These are phyloP conservation scores for Sphaerophoria taeniata DNA, from an alignment of 2,888 invertebrate genomes.

Conservation along the genomic window DNA sequence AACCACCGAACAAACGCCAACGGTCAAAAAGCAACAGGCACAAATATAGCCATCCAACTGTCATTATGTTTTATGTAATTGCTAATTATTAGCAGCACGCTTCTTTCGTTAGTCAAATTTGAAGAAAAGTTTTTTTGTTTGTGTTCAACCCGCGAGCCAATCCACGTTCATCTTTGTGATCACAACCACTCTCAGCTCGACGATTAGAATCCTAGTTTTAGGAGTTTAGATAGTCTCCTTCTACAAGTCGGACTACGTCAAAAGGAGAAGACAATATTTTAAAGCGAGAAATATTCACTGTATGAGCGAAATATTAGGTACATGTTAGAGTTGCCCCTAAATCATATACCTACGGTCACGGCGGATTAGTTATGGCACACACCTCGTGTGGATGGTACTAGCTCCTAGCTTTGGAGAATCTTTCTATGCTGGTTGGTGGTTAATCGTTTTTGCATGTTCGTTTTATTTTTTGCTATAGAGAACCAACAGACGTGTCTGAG, in stretches of 20 bases:
- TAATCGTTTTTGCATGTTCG: too few species aligned
- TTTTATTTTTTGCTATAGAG: too few species aligned
- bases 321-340: conserved; percentile 46
- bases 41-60: conserved; percentile 30
- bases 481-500: too few species aligned
- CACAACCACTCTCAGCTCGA: too few species aligned
- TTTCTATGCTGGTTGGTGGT: too few species aligned
- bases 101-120: conserved; percentile 18
- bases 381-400: not conserved
- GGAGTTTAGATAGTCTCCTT: too few species aligned
- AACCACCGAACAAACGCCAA: conserved; percentile 8
- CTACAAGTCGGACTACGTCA: conserved; percentile 21
- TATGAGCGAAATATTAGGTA: conserved; percentile 56
- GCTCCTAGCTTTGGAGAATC: too few species aligned
- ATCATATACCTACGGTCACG: conserved; percentile 68
- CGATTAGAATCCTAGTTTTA: too few species aligned
- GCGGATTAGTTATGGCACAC: conserved; percentile 22
- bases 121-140: not conserved
- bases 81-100: conserved; percentile 65
- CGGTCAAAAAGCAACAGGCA: not conserved
- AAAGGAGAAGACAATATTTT: conserved; percentile 49
- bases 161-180: conserved; percentile 29
- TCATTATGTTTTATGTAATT: conserved; percentile 25
- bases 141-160: not conserved
- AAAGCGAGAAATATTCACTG: conserved; percentile 56